Evolutionary conservation across 2,888 invertebrate species (phyloP), one percentile per base, ranked within the genome.

Genomic region (Blastobasis lacticolella): DNA sequence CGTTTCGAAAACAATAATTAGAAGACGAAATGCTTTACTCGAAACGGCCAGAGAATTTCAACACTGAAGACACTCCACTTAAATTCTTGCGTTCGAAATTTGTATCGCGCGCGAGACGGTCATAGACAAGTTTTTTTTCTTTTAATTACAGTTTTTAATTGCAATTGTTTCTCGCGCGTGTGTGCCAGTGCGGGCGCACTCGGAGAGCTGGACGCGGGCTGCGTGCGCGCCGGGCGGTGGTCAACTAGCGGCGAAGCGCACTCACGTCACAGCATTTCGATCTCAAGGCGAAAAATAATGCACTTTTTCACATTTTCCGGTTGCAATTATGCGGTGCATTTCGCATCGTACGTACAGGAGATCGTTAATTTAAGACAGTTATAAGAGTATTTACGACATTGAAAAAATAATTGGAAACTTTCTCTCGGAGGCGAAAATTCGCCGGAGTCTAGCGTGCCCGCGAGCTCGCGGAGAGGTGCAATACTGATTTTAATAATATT

Each of bases 221-320:
- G 55, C 65, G 64, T 57, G 63, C 67, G 66, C 73, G 81, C 75
- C 81, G 85, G 86, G 78, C 87, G 69, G 59, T 85, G 87, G 87
- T 87, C 87, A 87, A 87, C 85, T 85, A 81, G 55, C 60, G 63
- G 64, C 52, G 53, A 49, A 52, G 54, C 54, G 51, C 53, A 49
- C 52, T 23, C 23, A 23, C 23, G 23, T 23, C 23, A 23, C 23
- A 2, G 23, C 23, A 23, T 56, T 51, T 9, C 46, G 36, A 44
- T 52, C 48, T 48, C 38, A 10, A 45, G 38, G 48, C 51, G 40
- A 49, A 37, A 51, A 54, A 46, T 45, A 50, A 57, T 51, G 51
- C 55, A 55, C 49, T 55, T 56, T 49, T 53, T 52, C 52, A 44
- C 48, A 53, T 44, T 10, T 47, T 10, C 40, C 48, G 48, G 37